Conservation (phyloP, 2,797 vertebrate genomes). For the Coreius guichenoti region DNA sequence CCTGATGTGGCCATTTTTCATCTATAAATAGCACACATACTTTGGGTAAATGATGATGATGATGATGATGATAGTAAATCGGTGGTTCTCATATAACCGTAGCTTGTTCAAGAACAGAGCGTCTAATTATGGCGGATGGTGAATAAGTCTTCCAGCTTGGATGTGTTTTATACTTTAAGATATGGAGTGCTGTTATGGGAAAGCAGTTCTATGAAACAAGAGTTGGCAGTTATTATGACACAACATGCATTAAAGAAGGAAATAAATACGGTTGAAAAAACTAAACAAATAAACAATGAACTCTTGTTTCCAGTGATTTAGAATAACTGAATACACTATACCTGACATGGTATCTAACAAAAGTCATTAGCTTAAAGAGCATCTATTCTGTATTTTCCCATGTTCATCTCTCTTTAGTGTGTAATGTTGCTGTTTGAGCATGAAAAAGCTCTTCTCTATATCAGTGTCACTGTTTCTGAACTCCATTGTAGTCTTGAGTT, state of each 20-base stretch:
- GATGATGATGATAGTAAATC: slow-evolving; percentile 8
- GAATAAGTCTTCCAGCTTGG: neutral
- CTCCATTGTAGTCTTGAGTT: too few relatives aligned
- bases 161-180: neutral
- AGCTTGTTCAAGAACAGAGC: neutral
- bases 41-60: neutral
- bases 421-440: too few relatives aligned
- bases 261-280: neutral
- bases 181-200: neutral
- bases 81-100: neutral
- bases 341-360: neutral
- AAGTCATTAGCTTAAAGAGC: neutral
- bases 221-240: neutral
- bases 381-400: too few relatives aligned
- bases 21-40: neutral
- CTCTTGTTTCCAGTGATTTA: neutral
- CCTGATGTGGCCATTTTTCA: neutral
- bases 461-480: too few relatives aligned
- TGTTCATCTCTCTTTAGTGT: too few relatives aligned
- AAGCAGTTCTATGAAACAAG: neutral
- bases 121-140: neutral
- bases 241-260: neutral
- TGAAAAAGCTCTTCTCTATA: too few relatives aligned
- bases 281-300: neutral
- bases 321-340: neutral